Conservation (phyloP, 2,888 invertebrate species). For the Cremastinae sp. region DNA sequence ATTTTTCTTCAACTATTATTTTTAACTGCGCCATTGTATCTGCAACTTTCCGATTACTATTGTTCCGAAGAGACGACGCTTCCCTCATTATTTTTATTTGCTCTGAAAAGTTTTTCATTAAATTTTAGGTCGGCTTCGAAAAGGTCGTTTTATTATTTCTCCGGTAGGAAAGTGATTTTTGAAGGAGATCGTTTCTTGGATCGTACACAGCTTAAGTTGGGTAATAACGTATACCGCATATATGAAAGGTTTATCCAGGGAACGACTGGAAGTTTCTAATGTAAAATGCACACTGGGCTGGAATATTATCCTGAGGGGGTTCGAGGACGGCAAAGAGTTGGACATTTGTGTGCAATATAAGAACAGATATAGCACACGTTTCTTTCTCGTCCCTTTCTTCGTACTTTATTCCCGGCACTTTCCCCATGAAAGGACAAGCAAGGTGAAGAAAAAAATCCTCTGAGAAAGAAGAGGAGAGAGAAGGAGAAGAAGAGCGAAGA, state of each 20-base stretch:
- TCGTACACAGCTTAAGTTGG: constrained; percentile 38
- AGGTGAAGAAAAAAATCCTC: background rate
- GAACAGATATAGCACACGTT: constrained; percentile 52
- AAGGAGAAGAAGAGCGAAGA: constrained; percentile 22
- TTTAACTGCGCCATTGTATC: too few relatives aligned
- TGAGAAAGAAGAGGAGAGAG: constrained; percentile 6
- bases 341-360: constrained; percentile 21
- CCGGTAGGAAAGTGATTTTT: background rate
- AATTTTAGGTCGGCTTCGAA: constrained; percentile 46
- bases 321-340: constrained; percentile 10
- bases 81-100: constrained; percentile 46
- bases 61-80: background rate
- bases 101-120: constrained; percentile 58
- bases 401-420: constrained; percentile 31
- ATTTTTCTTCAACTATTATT: too few relatives aligned
- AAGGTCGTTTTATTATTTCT: too few relatives aligned
- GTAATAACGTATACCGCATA: background rate
- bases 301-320: constrained; percentile 69
- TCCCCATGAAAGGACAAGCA: background rate
- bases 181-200: constrained; percentile 51
- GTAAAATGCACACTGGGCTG: constrained; percentile 72
- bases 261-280: constrained; percentile 73
- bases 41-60: too few relatives aligned
- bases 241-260: constrained; percentile 59
- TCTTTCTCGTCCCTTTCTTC: constrained; percentile 20